phyloP scores from a whole-genome alignment of 2,888 invertebrate species.

The Diloba caeruleocephala region DNA sequence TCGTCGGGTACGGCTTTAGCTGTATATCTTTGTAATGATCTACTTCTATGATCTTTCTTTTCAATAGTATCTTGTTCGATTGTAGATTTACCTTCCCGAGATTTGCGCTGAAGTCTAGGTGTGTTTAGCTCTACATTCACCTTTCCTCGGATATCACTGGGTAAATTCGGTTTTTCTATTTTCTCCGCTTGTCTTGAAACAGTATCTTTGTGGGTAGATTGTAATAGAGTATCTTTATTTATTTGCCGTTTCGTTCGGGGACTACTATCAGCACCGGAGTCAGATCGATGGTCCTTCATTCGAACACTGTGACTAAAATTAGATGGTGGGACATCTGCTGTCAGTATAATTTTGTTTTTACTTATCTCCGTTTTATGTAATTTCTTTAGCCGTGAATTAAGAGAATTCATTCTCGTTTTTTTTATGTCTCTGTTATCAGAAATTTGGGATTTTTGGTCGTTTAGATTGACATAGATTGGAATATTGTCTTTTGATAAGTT shows the following conservation, averaged over 20 bases:
- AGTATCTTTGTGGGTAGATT: constrained; percentile 37
- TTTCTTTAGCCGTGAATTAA: constrained; percentile 26
- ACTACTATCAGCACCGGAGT: constrained; percentile 37
- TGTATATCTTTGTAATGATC: constrained; percentile 50
- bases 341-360: constrained; percentile 25
- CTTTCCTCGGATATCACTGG: constrained; percentile 33
- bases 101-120: constrained; percentile 23
- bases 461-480: constrained; percentile 66
- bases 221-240: constrained; percentile 48
- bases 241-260: constrained; percentile 37
- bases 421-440: constrained; percentile 8
- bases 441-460: constrained; percentile 35
- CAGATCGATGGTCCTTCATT: constrained; percentile 32
- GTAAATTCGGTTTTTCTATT: constrained; percentile 29
- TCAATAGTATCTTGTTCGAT: constrained; percentile 29
- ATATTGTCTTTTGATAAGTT: constrained; percentile 53
- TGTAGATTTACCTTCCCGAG: constrained; percentile 26
- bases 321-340: constrained; percentile 7
- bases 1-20: constrained; percentile 41
- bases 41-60: constrained; percentile 51
- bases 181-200: constrained; percentile 34
- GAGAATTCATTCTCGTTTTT: constrained; percentile 27
- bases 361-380: constrained; percentile 16
- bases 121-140: constrained; percentile 21
- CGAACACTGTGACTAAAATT: constrained; percentile 15